phyloP scores from a whole-genome alignment of 1,140 invertebrate genomes.

The Sipha flava region DNA sequence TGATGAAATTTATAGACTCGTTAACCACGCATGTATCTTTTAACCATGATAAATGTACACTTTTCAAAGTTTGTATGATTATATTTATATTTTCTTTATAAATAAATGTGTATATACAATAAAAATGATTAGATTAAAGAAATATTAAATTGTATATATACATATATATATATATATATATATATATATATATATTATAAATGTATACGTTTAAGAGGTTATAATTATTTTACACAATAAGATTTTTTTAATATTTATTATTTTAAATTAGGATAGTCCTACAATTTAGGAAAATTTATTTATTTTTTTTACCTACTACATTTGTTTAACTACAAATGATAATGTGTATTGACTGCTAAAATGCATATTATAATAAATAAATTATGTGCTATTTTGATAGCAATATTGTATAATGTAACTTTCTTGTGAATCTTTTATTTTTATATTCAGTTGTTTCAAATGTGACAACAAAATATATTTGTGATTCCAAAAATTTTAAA shows the following conservation, averaged over 20 bases:
- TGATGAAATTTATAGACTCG: not conserved
- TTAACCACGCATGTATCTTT: not conserved
- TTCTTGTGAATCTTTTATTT: constrained; percentile 1
- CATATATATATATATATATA: too few species aligned
- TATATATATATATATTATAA: constrained; percentile 25
- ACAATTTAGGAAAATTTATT: not conserved
- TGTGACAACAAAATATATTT: not conserved
- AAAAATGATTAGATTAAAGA: not conserved
- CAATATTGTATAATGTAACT: not conserved
- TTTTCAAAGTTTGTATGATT: not conserved
- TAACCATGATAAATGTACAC: not conserved
- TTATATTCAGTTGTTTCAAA: not conserved
- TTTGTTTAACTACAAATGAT: constrained; percentile 10
- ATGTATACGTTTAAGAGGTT: constrained; percentile 29
- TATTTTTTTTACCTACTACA: constrained; percentile 30
- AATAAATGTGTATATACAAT: not conserved
- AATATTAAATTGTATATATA: not conserved
- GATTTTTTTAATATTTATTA: constrained; percentile 29
- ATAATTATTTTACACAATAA: constrained; percentile 27
- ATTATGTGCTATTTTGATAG: constrained; percentile 6
- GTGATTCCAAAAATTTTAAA: constrained; percentile 2
- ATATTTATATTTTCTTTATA: not conserved
- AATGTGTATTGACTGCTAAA: not conserved
- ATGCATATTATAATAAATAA: constrained; percentile 13
- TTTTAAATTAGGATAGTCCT: constrained; percentile 19